Evolutionary conservation across 1,140 invertebrate genomes (phyloP), one percentile per base, ranked within the genome.

Genomic region (Aphis gossypii): DNA sequence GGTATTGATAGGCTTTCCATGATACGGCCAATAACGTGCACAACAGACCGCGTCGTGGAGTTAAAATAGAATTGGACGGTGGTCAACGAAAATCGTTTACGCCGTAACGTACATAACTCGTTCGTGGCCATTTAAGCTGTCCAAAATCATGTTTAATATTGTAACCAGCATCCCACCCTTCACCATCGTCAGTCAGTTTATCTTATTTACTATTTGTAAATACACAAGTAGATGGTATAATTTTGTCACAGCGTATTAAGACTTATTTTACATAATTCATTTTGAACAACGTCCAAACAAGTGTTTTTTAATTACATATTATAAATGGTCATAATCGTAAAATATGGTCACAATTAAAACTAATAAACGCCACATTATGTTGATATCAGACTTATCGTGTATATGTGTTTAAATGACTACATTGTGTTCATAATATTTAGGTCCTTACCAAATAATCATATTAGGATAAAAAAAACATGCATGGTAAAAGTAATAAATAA

Each of bases 1-100:
- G n/a, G n/a, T 48, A 30, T 38, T 25, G 91, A 84, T 84, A 84
- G 91, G 91, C 91, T 92, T 83, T 92, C 76, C 48, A 35, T 41
- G 41, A 92, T 84, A 54, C 91, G 82, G 91, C 76, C 82, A 92
- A 92, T 92, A 92, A 82, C 82, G 91, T 46, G 48, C n/a, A 35
- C 11, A 51, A 92, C 68, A 46, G 35, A 92, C 48, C 76, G 11
- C 46, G 14, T 54, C 91, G n/a, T 30, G 41, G 30, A 30, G n/a
- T 54, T 41, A 84, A 92, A 84, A 92, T 92, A 92, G 91, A 92
- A 84, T 92, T 92, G 91, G 91, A 92, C 91, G n/a, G 23, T 14
- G 44, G 76, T 92, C 91, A 92, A 92, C 51, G 48, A 84, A 84
- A 92, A 82, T 56, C 56, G 90, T 68, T 91, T 60, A 9, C 90